Base-by-base conservation (phyloP, 2,797 vertebrate species). In the Tamandua tetradactyla region DNA sequence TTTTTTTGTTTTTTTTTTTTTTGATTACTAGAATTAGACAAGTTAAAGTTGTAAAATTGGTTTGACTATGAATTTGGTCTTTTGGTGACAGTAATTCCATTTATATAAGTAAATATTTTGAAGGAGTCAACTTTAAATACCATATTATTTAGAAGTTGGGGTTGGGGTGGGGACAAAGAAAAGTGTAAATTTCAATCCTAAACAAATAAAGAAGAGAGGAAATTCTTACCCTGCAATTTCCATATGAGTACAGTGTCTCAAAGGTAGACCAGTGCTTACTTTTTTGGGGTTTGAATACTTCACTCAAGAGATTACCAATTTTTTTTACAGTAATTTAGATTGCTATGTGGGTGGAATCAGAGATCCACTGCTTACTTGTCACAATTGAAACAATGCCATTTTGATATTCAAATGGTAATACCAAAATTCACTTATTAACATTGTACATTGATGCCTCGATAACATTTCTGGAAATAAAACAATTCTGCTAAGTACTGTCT, bases 1-100 rank as follows among this genome's bases (percentile, higher is more conserved):
- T 91, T n/a, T n/a, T 74, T 71, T 91, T 93, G n/a, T n/a, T n/a
- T n/a, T n/a, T 74, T 71, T 91, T n/a, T n/a, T 74, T 71, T 91
- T 93, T 75, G 35, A 61, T 93, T 88, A 82, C 57, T 94, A 90
- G 68, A 94, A 71, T 86, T 82, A 92, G 86, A 57, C 11, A 74
- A 52, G 61, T 66, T 71, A 79, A 42, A 20, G 49, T 40, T 87
- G 76, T 91, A 95, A 84, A 88, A 84, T 78, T 87, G 4, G 12
- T 69, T 95, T 89, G 61, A 75, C 61, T 95, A 22, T 83, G 72
- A 78, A 57, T 93, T 86, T 69, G 85, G 27, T 91, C 62, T 91
- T 87, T 86, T 32, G 14, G 81, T 85, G 66, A 66, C 4, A 47
- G n/a, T 32, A 81, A 17, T 82, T 89, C 59, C 47, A 27, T 44